Evolutionary conservation across 2,113 vertebrate species (phyloP), one percentile per base, ranked within the genome.

Genomic region (Smithornis capensis): DNA sequence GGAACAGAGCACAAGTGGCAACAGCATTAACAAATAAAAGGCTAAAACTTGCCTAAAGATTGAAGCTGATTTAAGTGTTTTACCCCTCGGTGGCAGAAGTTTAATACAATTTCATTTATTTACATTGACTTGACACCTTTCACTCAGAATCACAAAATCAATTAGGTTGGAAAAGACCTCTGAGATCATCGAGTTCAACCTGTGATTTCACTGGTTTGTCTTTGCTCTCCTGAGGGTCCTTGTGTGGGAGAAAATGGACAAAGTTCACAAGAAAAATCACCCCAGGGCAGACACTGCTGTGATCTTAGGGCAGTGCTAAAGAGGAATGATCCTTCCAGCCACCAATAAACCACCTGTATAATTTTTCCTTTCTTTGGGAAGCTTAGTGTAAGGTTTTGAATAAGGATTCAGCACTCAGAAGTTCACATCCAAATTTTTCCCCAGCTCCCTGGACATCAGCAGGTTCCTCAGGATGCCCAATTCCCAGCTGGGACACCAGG

Each of bases 311-410:
- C 64, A 40, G 5, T 3, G 8, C 19, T 59, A 1, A 49, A n/a
- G 27, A 59, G 23, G 28, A 24, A 44, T 25, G 19, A 6, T 22
- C 9, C 53, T 67, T 45, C 19, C 79, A 92, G 57, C 17, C 52
- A 18, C 24, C 2, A 4, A 6, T 25, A 76, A 67, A 24, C 2
- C 64, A 45, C 17, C 15, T 25, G 2, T 0, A 2, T 2, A 3
- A 19, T 52, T 84, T 53, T 44, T 25, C 10, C 11, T 59, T 78
- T 23, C 56, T 70, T 75, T 78, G 24, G 16, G 74, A 87, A 29
- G 6, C 17, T 75, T 24, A 8, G 10, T n/a, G 0, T 9, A 24
- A 53, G 2, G 14, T 63, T 24, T 17, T 65, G 6, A 55, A 6
- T 11, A n/a, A 73, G 5, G 5, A 18, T 33, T 62, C 18, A 69